phyloP scores from a whole-genome alignment of 2,888 invertebrate genomes.

The Epirrhoe alternata region DNA sequence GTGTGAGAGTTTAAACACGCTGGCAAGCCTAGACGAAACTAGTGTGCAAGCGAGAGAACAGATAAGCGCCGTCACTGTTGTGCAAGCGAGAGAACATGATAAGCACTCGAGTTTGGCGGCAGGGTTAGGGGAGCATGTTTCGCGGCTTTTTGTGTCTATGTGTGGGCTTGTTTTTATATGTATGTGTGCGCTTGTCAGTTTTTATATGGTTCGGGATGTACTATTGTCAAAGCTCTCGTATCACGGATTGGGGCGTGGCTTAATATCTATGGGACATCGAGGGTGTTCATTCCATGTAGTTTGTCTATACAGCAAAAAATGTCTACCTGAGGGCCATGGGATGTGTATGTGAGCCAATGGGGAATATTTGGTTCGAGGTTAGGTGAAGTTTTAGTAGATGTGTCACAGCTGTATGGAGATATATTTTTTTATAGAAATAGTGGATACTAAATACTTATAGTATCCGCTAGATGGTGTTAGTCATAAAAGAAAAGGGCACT shows the following conservation, averaged over 20 bases:
- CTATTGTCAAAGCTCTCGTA: conserved; percentile 21
- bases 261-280: background rate
- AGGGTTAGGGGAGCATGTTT: too few species aligned
- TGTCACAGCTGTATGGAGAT: conserved; percentile 4
- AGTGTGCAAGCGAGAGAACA: too few species aligned
- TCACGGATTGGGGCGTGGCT: background rate
- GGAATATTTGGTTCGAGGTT: conserved; percentile 1
- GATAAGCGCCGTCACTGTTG: too few species aligned
- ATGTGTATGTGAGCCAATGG: conserved; percentile 20
- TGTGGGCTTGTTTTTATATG: background rate
- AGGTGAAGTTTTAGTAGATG: conserved; percentile 15
- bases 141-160: too few species aligned
- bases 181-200: conserved; percentile 6
- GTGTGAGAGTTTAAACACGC: conserved; percentile 3
- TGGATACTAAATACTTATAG: conserved; percentile 3
- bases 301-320: conserved; percentile 10
- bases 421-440: background rate
- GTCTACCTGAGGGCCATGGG: conserved; percentile 21
- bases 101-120: too few species aligned
- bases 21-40: background rate
- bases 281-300: background rate
- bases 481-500: background rate
- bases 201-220: conserved; percentile 24
- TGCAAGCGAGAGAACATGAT: too few species aligned
- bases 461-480: conserved; percentile 14